Conservation (phyloP, 2,113 vertebrate genomes). For the Pituophis catenifer region DNA sequence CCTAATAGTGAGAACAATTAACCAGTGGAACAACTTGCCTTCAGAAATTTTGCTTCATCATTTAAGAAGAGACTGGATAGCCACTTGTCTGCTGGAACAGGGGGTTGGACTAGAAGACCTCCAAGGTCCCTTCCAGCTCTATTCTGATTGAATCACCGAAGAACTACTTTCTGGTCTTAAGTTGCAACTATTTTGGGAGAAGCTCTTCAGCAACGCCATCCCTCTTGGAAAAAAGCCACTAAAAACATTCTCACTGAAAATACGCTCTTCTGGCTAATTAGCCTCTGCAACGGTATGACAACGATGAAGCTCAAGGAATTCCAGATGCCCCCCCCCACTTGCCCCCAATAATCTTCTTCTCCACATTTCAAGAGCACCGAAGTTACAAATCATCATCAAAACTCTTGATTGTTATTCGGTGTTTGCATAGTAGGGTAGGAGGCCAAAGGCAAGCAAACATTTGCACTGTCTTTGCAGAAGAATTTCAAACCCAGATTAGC, state of each 20-base stretch:
- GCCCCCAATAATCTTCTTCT: not conserved
- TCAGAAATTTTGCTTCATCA: not conserved
- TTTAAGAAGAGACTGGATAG: not conserved
- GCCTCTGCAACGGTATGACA: not conserved
- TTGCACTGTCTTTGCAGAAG: not conserved
- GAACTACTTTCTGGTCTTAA: not conserved
- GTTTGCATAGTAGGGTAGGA: not conserved
- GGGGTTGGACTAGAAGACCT: not conserved
- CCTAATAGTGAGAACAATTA: not conserved
- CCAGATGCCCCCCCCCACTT: not conserved
- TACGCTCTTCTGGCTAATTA: not conserved
- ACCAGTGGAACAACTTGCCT: not conserved
- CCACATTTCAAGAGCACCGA: not conserved
- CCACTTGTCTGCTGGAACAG: not conserved
- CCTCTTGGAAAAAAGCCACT: not conserved
- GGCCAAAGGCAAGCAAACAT: not conserved
- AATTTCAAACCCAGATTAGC: conserved; percentile 1
- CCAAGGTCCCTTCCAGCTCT: not conserved
- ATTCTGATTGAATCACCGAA: not conserved
- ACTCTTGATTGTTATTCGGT: not conserved
- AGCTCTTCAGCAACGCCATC: not conserved
- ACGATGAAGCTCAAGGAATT: not conserved
- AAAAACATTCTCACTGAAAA: not conserved
- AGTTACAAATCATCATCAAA: not conserved
- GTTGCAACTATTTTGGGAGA: not conserved